These are phyloP conservation scores for Mesopsocus fuscifrons DNA, from an alignment of 2,888 invertebrate species.

Conservation along the genomic window DNA sequence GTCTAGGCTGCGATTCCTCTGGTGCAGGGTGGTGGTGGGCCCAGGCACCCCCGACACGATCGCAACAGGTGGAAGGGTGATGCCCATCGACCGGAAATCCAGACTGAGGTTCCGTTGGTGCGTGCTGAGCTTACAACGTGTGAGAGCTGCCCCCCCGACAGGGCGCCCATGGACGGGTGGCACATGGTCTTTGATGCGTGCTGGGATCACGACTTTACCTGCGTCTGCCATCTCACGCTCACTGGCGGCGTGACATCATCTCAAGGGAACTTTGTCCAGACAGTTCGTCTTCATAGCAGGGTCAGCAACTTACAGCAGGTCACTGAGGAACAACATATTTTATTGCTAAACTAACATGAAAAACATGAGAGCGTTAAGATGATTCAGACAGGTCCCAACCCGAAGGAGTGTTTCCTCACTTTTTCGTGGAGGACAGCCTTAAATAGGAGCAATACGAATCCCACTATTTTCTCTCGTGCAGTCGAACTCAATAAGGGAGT, in stretches of 20 bases:
- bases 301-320: not conserved
- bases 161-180: conserved; percentile 38
- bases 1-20: conserved; percentile 76
- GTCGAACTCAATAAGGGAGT: too few species aligned
- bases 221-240: conserved; percentile 26
- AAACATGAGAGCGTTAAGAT: too few species aligned
- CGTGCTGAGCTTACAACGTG: conserved; percentile 34
- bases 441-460: too few species aligned
- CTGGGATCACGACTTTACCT: conserved; percentile 19
- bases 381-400: too few species aligned
- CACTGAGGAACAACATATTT: too few species aligned
- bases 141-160: conserved; percentile 25
- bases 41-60: too few species aligned
- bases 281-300: not conserved
- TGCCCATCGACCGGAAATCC: conserved; percentile 40
- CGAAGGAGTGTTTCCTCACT: too few species aligned
- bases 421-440: too few species aligned
- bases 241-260: conserved; percentile 21
- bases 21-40: conserved; percentile 47
- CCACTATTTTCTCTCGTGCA: too few species aligned
- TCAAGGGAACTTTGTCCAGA: not conserved
- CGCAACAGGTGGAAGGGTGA: conserved; percentile 37
- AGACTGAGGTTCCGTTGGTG: conserved; percentile 55
- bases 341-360: too few species aligned
- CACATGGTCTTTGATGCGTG: conserved; percentile 23